phyloP scores from a whole-genome alignment of 37 sponge, comb jelly and placozoan genomes.

The Cliona cf. orientalis region DNA sequence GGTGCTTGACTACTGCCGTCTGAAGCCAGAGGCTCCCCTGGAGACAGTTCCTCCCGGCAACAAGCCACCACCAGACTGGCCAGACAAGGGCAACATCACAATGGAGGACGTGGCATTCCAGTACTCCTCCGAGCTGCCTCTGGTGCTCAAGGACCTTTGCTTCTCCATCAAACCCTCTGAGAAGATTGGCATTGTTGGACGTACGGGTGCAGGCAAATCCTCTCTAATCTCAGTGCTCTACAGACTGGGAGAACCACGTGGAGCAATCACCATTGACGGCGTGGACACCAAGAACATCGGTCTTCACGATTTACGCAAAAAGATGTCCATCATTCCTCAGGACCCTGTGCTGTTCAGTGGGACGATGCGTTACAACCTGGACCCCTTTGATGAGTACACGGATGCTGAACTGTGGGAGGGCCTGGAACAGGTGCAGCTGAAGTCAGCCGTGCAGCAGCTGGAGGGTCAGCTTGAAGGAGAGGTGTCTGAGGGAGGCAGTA shows the following conservation, averaged over 20 bases:
- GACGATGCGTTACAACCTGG: conserved; percentile 88
- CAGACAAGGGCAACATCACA: conserved; percentile 53
- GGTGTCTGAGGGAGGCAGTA: conserved; percentile 81
- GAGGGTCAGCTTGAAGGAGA: conserved; percentile 52
- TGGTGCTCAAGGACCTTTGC: conserved; percentile 64
- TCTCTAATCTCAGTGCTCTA: conserved; percentile 85
- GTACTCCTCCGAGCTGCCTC: conserved; percentile 49
- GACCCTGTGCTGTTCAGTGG: conserved; percentile 95
- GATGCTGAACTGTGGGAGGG: conserved; percentile 83
- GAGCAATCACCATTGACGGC: conserved; percentile 83
- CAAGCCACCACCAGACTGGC: conserved; percentile 76
- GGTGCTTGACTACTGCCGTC: conserved; percentile 60
- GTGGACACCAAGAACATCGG: conserved; percentile 73
- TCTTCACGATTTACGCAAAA: conserved; percentile 79
- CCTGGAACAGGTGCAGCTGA: conserved; percentile 86
- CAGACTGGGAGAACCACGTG: conserved; percentile 86
- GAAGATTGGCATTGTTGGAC: conserved; percentile 93
- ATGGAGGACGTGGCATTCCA: conserved; percentile 55
- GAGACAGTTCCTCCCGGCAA: conserved; percentile 39
- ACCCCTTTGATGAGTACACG: conserved; percentile 80
- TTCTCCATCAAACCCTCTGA: conserved; percentile 66
- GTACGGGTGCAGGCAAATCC: conserved; percentile 97
- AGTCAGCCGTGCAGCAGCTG: conserved; percentile 53
- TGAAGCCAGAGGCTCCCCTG: conserved; percentile 68
- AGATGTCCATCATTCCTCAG: conserved; percentile 92